A percentile compares a stretch with the other conserved stretches of the same genome.
Evolutionary conservation across 2,113 vertebrate species (phyloP).

Genomic region (Cinclus cinclus): DNA sequence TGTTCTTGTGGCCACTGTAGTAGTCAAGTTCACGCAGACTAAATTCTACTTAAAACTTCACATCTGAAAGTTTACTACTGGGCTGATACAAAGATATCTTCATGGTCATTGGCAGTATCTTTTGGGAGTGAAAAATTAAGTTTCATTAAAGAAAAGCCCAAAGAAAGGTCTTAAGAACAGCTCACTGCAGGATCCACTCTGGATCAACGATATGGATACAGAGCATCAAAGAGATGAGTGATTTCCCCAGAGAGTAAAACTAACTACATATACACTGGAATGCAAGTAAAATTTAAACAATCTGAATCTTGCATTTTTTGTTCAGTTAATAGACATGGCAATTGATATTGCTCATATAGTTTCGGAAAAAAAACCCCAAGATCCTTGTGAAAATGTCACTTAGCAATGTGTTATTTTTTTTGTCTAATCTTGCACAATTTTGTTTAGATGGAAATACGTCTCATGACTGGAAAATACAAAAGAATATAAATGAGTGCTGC

Average conservation of each 20-base stretch:
- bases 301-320: neutral
- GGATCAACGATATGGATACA: neutral
- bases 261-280: neutral
- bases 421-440: neutral
- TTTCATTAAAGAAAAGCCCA: neutral
- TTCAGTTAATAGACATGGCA: neutral
- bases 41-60: neutral
- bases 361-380: neutral
- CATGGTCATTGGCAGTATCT: neutral
- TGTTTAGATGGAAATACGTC: neutral
- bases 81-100: neutral
- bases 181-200: neutral
- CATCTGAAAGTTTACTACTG: neutral
- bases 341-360: neutral
- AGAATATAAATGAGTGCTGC: neutral
- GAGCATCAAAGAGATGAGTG: neutral
- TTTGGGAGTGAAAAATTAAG: neutral
- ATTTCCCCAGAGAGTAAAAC: neutral
- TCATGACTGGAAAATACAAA: neutral
- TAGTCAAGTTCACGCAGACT: neutral
- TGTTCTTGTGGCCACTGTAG: neutral
- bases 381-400: neutral
- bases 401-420: neutral
- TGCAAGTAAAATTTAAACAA: neutral
- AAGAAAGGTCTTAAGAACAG: neutral